Evolutionary conservation across 2,113 vertebrate genomes (phyloP).

Genomic region (Nothoprocta pentlandii): DNA sequence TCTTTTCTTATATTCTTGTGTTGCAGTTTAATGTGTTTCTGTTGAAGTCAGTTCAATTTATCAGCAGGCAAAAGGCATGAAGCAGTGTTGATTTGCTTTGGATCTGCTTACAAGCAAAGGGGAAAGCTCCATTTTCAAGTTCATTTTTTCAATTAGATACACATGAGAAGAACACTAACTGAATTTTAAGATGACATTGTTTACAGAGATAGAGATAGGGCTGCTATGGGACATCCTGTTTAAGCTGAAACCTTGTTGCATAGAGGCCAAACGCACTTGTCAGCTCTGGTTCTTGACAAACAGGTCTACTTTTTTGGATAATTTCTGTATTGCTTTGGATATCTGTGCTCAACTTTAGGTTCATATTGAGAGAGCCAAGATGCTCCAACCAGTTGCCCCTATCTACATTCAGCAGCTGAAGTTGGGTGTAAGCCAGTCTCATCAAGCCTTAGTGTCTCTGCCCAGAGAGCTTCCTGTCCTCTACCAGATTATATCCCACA

Average conservation of each 20-base stretch:
- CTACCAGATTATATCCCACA: not conserved
- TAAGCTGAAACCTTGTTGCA: not conserved
- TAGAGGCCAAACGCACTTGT: not conserved
- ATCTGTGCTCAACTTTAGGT: not conserved
- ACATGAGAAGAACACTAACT: constrained; percentile 62
- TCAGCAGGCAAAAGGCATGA: constrained; percentile 60
- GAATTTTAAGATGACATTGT: constrained; percentile 43
- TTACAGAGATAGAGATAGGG: not conserved
- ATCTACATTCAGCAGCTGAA: not conserved
- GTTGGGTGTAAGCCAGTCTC: not conserved
- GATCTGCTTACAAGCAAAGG: constrained; percentile 61
- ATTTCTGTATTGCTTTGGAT: not conserved
- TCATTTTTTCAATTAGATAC: constrained; percentile 60
- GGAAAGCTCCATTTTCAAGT: constrained; percentile 77
- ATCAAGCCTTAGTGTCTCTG: not conserved
- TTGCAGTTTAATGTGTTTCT: constrained; percentile 67
- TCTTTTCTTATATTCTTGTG: constrained; percentile 46
- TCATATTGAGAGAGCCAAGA: not conserved
- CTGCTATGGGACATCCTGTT: not conserved
- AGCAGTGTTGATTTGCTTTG: constrained; percentile 60
- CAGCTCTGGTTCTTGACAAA: not conserved
- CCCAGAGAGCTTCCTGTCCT: not conserved
- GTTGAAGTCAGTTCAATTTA: constrained; percentile 72
- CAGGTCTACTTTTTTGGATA: not conserved
- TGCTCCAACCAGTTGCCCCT: not conserved